A percentile compares a stretch with the other conserved stretches of the same genome.
Conservation (phyloP, 2,797 vertebrate genomes). For the Pseudochaenichthys georgianus region DNA sequence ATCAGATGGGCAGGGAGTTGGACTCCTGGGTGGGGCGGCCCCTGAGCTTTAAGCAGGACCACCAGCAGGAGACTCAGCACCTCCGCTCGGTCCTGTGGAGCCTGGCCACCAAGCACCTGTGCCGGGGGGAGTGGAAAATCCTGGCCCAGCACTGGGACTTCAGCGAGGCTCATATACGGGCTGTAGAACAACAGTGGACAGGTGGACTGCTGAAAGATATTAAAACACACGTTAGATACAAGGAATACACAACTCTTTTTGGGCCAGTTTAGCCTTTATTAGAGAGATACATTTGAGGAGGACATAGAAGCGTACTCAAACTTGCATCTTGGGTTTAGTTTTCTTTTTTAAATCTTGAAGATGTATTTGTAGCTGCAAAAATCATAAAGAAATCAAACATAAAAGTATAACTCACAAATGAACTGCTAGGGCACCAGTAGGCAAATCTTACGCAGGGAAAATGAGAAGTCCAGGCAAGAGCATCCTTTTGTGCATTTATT, state of each 20-base stretch:
- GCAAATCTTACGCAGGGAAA: too few species aligned
- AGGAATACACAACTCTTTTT: background rate
- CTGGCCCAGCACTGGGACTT: conserved; percentile 92
- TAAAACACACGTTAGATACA: background rate
- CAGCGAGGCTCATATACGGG: conserved; percentile 87
- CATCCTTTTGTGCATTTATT: too few species aligned
- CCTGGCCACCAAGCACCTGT: conserved; percentile 89
- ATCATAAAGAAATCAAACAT: too few species aligned
- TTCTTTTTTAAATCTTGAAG: too few species aligned
- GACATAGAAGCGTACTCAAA: too few species aligned
- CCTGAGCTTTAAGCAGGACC: conserved; percentile 91
- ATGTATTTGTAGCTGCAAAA: too few species aligned
- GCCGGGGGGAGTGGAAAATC: conserved; percentile 89
- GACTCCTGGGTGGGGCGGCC: conserved; percentile 78
- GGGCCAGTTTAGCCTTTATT: too few species aligned
- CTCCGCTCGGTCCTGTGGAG: conserved; percentile 91
- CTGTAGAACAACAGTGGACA: conserved; percentile 91
- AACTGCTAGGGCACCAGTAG: too few species aligned
- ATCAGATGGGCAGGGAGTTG: conserved; percentile 71
- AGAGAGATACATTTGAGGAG: too few species aligned
- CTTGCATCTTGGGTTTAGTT: too few species aligned
- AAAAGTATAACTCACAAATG: too few species aligned
- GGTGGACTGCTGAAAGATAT: conserved; percentile 57
- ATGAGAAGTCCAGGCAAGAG: too few species aligned
- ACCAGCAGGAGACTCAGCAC: conserved; percentile 87